Conservation (phyloP, 2,797 vertebrate genomes). For the Ambastaia sidthimunki region DNA sequence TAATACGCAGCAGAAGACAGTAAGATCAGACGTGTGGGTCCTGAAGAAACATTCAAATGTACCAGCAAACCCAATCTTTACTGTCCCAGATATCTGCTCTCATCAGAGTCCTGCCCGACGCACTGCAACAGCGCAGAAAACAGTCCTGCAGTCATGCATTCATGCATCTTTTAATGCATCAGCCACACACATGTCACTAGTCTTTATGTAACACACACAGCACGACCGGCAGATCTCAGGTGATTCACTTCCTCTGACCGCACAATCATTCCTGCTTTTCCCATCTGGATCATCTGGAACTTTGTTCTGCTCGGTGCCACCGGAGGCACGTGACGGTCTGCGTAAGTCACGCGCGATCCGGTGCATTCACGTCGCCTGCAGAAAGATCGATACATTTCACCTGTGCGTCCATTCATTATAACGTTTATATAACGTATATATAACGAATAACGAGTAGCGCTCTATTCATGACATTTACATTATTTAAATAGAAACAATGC, state of each 20-base stretch:
- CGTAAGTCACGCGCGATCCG: constrained; percentile 19
- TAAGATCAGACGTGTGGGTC: constrained; percentile 17
- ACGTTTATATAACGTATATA: too few relatives aligned
- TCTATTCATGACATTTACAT: too few relatives aligned
- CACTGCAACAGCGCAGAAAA: constrained; percentile 39
- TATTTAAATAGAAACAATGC: too few relatives aligned
- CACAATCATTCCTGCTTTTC: constrained; percentile 20
- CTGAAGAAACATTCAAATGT: neutral
- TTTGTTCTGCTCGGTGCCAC: constrained; percentile 55
- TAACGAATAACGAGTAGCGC: too few relatives aligned
- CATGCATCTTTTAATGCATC: neutral
- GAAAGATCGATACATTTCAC: too few relatives aligned
- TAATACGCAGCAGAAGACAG: constrained; percentile 16
- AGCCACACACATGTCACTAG: neutral
- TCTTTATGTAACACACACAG: neutral
- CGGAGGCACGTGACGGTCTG: constrained; percentile 17
- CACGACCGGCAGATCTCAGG: constrained; percentile 10
- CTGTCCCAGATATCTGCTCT: constrained; percentile 36
- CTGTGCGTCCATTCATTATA: too few relatives aligned
- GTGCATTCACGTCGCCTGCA: too few relatives aligned
- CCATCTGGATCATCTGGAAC: constrained; percentile 65
- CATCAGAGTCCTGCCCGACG: constrained; percentile 35
- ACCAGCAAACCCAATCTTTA: constrained; percentile 18
- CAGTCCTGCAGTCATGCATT: constrained; percentile 7
- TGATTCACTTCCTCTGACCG: constrained; percentile 5